phyloP scores from a whole-genome alignment of 2,113 vertebrate species.

The Xiphorhynchus elegans region DNA sequence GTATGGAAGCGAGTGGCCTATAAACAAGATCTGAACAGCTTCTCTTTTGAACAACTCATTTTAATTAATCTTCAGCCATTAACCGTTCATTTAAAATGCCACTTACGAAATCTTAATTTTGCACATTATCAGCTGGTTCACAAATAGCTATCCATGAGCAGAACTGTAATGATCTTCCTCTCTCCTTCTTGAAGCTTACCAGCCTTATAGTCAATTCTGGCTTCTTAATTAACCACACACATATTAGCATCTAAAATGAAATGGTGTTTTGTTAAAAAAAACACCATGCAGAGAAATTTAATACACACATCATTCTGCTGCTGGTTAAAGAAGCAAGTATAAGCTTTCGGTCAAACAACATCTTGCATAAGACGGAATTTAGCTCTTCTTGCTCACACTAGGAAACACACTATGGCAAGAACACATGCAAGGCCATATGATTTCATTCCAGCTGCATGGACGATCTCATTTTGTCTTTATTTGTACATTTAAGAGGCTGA shows the following conservation, averaged over 20 bases:
- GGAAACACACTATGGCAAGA: constrained; percentile 11
- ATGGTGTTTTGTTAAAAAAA: constrained; percentile 30
- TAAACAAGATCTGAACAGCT: constrained; percentile 76
- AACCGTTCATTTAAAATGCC: constrained; percentile 82
- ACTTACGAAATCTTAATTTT: constrained; percentile 80
- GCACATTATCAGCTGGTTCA: constrained; percentile 79
- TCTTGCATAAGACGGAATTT: not conserved
- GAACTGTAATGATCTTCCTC: constrained; percentile 64
- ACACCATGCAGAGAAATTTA: constrained; percentile 50
- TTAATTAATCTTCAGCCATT: constrained; percentile 83
- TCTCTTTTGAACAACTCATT: constrained; percentile 78
- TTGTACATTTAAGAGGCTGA: constrained; percentile 53
- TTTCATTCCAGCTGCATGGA: constrained; percentile 51
- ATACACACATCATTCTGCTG: constrained; percentile 34
- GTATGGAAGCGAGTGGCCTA: constrained; percentile 60
- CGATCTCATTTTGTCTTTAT: constrained; percentile 44
- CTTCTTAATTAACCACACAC: constrained; percentile 78
- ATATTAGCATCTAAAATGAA: constrained; percentile 78
- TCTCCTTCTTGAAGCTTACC: constrained; percentile 65
- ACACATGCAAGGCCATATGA: constrained; percentile 24
- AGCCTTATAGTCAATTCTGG: constrained; percentile 73
- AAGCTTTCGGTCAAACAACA: not conserved
- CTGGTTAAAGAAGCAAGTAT: not conserved
- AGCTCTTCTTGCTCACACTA: not conserved
- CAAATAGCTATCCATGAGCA: constrained; percentile 76